Base-by-base conservation (phyloP, 2,113 vertebrate species). In the Tychaedon coryphoeus region DNA sequence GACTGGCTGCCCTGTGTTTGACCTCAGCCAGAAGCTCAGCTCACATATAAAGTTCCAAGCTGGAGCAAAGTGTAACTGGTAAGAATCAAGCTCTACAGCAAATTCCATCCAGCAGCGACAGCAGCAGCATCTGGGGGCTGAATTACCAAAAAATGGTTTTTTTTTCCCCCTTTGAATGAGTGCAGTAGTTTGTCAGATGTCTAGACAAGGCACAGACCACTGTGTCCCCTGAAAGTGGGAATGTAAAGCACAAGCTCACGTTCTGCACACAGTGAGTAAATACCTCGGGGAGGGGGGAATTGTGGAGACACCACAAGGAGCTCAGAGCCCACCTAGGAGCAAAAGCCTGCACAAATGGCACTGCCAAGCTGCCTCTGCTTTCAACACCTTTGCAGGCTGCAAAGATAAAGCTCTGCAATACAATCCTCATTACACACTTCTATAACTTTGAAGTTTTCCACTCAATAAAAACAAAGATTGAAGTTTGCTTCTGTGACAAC, bases 1-100 rank as follows among this genome's bases (percentile, higher is more conserved):
- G 84, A 93, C 96, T 95, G 96, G 86, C 85, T 98, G 90, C 92
- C 97, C 97, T 84, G 92, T 10, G 18, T 83, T 89, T 95, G 96
- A 98, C 94, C 97, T 95, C 87, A 77, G 74, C 89, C 92, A 96
- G 94, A 89, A 97, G 90, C 93, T 96, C 90, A 93, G 82, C 7
- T 38, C 80, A 92, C 47, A 70, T 97, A 97, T 97, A 95, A 91
- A 96, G 93, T 97, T 95, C 78, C 54, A 93, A 58, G 64, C 72
- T 31, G 82, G 87, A 98, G 95, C 91, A 90, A 96, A 73, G 82
- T 95, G 90, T 85, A 96, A 89, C 86, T 84, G 97, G 73, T 62
- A 92, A 97, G 96, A 97, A 76, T 92, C 93, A 92, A 96, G 80
- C 80, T 91, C 84, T 69, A 83, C 96, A 95, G 89, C 92, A 88